These are phyloP conservation scores for Trisateles emortualis DNA, from an alignment of 2,888 invertebrate species.

Conservation along the genomic window DNA sequence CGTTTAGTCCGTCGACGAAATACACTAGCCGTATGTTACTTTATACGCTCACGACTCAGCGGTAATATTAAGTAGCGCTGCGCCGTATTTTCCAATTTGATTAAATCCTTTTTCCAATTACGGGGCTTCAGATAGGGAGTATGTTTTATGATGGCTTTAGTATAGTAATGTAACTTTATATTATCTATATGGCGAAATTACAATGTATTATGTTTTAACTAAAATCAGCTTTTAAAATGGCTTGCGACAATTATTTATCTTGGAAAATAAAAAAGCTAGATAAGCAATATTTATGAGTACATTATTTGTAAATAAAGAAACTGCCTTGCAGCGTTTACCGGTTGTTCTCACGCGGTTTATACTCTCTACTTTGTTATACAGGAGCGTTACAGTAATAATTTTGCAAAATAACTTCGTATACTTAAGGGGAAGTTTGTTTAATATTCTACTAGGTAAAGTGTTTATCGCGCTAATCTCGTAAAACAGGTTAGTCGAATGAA, in stretches of 20 bases:
- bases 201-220: background rate
- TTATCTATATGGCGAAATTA: background rate
- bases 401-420: constrained; percentile 59
- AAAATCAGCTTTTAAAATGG: background rate
- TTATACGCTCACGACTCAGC: constrained; percentile 55
- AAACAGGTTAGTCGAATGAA: constrained; percentile 79
- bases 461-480: constrained; percentile 72
- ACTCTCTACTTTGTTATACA: constrained; percentile 50
- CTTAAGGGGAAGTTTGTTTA: constrained; percentile 61
- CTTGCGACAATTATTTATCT: too few species aligned
- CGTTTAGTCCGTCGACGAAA: constrained; percentile 76
- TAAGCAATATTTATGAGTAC: constrained; percentile 47
- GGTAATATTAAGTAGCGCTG: constrained; percentile 56
- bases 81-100: constrained; percentile 57
- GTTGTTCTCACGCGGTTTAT: constrained; percentile 53
- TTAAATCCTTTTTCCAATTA: constrained; percentile 60
- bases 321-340: constrained; percentile 55
- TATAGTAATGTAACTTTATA: constrained; percentile 14
- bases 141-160: constrained; percentile 50
- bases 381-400: constrained; percentile 60
- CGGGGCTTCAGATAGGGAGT: constrained; percentile 45
- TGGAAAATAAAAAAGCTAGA: constrained; percentile 25
- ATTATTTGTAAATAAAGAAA: constrained; percentile 57
- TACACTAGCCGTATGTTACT: constrained; percentile 74
- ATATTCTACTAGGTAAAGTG: constrained; percentile 67